A percentile compares a stretch with the other conserved stretches of the same genome.
These are phyloP conservation scores for Gracilinanus agilis DNA, from an alignment of 2,113 vertebrate species.

Conservation along the genomic window DNA sequence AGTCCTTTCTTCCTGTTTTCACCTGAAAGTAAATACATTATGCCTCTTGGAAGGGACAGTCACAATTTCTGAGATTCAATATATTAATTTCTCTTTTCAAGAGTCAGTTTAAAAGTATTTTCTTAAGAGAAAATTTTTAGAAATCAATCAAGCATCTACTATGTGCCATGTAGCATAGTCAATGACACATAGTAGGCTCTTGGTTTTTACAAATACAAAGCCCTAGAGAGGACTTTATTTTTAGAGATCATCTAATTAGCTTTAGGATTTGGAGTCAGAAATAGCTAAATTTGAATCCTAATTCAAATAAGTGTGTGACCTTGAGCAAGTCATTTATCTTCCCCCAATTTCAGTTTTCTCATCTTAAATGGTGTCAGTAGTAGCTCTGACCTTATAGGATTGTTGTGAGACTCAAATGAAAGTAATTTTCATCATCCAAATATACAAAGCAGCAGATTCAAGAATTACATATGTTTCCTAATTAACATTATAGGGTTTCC, in stretches of 20 bases:
- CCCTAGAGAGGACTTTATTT: not conserved
- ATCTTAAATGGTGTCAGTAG: not conserved
- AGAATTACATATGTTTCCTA: not conserved
- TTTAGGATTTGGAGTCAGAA: not conserved
- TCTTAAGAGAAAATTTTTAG: not conserved
- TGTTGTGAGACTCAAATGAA: not conserved
- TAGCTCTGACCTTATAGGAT: not conserved
- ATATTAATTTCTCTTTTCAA: conserved; percentile 2
- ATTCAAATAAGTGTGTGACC: not conserved
- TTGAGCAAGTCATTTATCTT: not conserved
- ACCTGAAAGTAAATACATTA: conserved; percentile 61
- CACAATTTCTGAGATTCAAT: not conserved
- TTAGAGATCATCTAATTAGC: not conserved
- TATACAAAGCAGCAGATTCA: not conserved
- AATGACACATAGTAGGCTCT: too few relatives aligned
- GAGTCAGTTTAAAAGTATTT: conserved; percentile 34
- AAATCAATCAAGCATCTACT: not conserved
- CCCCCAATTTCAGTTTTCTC: not conserved
- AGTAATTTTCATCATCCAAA: not conserved
- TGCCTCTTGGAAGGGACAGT: conserved; percentile 42
- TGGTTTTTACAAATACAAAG: not conserved
- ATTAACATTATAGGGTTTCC: not conserved
- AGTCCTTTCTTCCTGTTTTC: conserved; percentile 28
- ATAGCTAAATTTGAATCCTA: not conserved
- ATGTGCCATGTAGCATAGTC: not conserved